Base-by-base conservation (phyloP, 2,113 vertebrate genomes). In the Melierax canorus region DNA sequence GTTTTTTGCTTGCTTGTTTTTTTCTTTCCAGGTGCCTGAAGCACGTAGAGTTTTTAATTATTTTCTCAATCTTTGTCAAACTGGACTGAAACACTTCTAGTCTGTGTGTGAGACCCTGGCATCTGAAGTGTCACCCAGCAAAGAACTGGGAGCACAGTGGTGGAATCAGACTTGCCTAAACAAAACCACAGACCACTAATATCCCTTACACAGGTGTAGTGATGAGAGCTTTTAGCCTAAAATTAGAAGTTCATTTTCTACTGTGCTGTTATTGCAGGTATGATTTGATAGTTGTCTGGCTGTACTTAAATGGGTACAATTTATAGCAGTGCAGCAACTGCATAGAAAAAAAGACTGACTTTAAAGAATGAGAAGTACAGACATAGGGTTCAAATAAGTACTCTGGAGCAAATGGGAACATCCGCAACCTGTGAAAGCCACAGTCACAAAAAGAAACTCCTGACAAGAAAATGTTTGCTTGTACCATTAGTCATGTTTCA, bases 321-420 rank as follows among this genome's bases (percentile, higher is more conserved):
- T 29, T 18, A 69, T n/a, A 17, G 29, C 27, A 51, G 62, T 63
- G 36, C 38, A 34, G 5, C 30, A 48, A 36, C 34, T 2, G 20
- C 66, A 38, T 10, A 51, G 62, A 13, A 50, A 43, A 69, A 15
- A 27, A 14, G 10, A 13, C 15, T 69, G 43, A 30, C 9, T 63
- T 63, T 45, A 26, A 56, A 58, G 41, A 71, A n/a, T 8, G 17
- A 30, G 23, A 58, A 8, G 13, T 59, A 41, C 16, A 64, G 59
- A 5, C 0, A 0, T 5, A n/a, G 32, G 51, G 66, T 56, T 76
- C n/a, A 50, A 30, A 55, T 19, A 29, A 56, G 18, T 51, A 17
- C 32, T 59, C 5, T 26, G 26, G 34, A 46, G 46, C 18, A 29
- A 29, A 6, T 10, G 26, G 43, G 38, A 74, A 24, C 7, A 32